Base-by-base conservation (phyloP, 2,113 vertebrate species). In the Agapornis roseicollis region DNA sequence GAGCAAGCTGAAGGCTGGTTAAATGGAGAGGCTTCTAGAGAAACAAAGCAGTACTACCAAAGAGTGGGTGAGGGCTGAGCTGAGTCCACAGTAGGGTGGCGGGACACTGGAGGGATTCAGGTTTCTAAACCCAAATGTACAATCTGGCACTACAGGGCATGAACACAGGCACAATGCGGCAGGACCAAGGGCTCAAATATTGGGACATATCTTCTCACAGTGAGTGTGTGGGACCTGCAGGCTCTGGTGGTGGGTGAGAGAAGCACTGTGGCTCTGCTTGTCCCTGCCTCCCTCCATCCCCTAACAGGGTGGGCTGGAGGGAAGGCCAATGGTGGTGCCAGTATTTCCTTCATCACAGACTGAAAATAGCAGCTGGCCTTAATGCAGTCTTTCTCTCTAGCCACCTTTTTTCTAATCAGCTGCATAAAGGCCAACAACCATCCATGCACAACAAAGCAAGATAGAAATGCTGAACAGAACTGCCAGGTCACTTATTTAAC, bases 321-420 rank as follows among this genome's bases (percentile, higher is more conserved):
- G 44, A 47, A 83, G 24, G 39, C 49, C 10, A 13, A 35, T 3
- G 2, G 8, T 2, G 0, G 0, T 50, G 31, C 11, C 22, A 6
- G 19, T 23, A 12, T 79, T 87, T 66, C 16, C 49, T 22, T 66
- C 46, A 35, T 58, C n/a, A 35, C 31, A 37, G 19, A 14, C 46
- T 5, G 3, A 58, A 89, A 88, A 66, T 44, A 85, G 70, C 73
- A 85, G 60, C 64, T 3, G 6, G 50, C 61, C n/a, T 89, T 89
- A 70, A 81, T 37, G 41, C 31, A 66, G 50, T 37, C 58, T 63
- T 85, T 93, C 86, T 66, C 65, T 74, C 46, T 46, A 42, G 74
- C 22, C 12, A 11, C 70, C 78, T 84, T 17, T 44, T 33, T 80
- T 80, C 85, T 88, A 17, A 81, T 37, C 66, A 46, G 79, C 65